Evolutionary conservation across 1,140 invertebrate genomes (phyloP), one percentile per base, ranked within the genome.

Genomic region (Aleiodes sp.): DNA sequence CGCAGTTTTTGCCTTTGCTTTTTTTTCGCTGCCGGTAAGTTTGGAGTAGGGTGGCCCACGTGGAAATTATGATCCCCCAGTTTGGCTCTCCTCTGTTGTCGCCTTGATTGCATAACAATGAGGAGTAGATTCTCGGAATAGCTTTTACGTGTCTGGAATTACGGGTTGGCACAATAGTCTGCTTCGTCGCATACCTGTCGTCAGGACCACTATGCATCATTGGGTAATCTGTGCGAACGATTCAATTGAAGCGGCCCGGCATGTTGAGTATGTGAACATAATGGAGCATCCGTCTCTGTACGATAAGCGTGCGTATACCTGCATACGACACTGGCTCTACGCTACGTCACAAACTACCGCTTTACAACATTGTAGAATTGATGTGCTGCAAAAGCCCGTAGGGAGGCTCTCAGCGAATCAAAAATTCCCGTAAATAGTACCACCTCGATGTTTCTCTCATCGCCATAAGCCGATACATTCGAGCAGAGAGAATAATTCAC

Each of bases 181-280:
- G 74, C 75, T 73, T 64, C 70, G 72, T 71, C 67, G 74, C 76
- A 75, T 78, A 78, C 75, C 76, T 80, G 74, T 63, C 57, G 37
- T 67, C 46, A 64, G 57, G 61, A 10, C 12, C 63, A 84, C 84
- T 82, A 86, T 84, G 82, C 83, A 80, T 84, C 83, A 84, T 84
- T 84, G 82, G 82, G 76, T 84, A 86, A 86, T 84, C 83, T 82
- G 80, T 52, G 79, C 79, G 82, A 83, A 83, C 81, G 82, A 84
- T 86, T 86, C 84, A 84, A 86, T 84, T 82, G 81, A 84, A 80
- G 72, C 80, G 72, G 46, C 73, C 72, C 73, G 84, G 83, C 76
- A 86, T 79, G 78, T 83, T 81, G 82, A 82, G 82, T 80, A 86
- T 84, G 82, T 80, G 80, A 77, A 85, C 81, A 84, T 86, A 85